Base-by-base conservation (phyloP, 2,888 invertebrate species). In the Drosophila diplacantha region DNA sequence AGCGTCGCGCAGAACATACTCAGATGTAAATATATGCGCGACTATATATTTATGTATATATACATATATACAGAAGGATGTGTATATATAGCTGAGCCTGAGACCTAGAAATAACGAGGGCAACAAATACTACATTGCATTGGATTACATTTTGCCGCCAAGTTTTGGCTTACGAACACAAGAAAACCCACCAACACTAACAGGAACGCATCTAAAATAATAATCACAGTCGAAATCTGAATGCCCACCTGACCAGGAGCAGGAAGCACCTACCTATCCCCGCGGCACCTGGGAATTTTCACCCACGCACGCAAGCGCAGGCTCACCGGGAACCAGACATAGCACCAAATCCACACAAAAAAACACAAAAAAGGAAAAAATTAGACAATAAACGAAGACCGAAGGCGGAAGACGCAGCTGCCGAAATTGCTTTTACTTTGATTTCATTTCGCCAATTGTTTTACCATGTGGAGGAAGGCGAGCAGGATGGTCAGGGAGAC, bases 111-210 rank as follows among this genome's bases (percentile, higher is more conserved):
- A 65, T 51, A 34, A 32, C 35, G 31, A 55, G 35, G 51, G 43
- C 29, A 55, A 62, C 56, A 72, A 62, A 41, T 70, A 49, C 39
- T 26, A 50, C 60, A 51, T 16, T 16, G n/a, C 34, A 26, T 11
- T 31, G 52, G 20, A 31, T n/a, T 24, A 43, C 24, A 44, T 46
- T 71, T 81, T 78, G 66, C 73, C 78, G 81, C 69, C 73, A 77
- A 77, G 37, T 61, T 59, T 31, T 37, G 26, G 20, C 34, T 35
- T 26, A 35, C 22, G 37, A 22, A 31, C 47, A 43, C 66, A 38
- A 50, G 20, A 29, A 43, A 32, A 51, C 77, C 81, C 76, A 77
- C 80, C 81, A 75, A 67, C 35, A 20, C 20, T 29, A 41, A 26
- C 39, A 51, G 22, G 26, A 58, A 16, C 24, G 24, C 54, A 59